These are phyloP conservation scores for Indri indri DNA, from an alignment of 2,113 vertebrate genomes.

Conservation along the genomic window DNA sequence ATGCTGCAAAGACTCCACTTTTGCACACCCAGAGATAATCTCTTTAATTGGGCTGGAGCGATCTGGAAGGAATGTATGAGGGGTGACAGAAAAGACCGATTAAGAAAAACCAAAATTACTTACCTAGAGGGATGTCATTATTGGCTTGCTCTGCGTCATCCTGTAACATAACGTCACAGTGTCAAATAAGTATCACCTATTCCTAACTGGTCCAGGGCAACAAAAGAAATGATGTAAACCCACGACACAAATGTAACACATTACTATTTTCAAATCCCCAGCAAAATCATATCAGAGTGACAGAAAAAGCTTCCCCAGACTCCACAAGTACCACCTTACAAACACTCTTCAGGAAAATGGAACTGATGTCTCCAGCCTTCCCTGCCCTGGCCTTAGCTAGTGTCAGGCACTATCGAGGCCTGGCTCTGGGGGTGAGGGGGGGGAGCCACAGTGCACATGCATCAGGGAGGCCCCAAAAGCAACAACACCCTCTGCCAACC, in stretches of 20 bases:
- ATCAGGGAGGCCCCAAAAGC: not conserved
- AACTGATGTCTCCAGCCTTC: not conserved
- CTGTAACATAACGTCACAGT: slow-evolving; percentile 67
- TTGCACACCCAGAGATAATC: not conserved
- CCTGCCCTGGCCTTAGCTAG: not conserved
- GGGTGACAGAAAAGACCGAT: not conserved
- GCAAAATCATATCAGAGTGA: not conserved
- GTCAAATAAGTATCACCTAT: not conserved
- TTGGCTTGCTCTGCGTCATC: not conserved
- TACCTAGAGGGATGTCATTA: slow-evolving; percentile 83
- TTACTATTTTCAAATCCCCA: not conserved
- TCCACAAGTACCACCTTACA: not conserved
- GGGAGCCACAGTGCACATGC: not conserved
- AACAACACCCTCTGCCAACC: not conserved
- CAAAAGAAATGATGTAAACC: not conserved
- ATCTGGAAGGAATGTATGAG: not conserved
- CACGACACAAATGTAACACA: not conserved
- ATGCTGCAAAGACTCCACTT: not conserved
- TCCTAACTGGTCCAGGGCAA: not conserved
- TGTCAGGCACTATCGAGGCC: not conserved
- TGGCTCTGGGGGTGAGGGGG: not conserved
- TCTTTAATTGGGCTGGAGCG: not conserved
- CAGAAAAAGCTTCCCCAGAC: not conserved
- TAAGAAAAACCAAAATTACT: slow-evolving; percentile 56
- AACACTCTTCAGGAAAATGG: not conserved